Evolutionary conservation across 2,797 vertebrate genomes (phyloP).

Genomic region (Hapalemur alaotrensis): DNA sequence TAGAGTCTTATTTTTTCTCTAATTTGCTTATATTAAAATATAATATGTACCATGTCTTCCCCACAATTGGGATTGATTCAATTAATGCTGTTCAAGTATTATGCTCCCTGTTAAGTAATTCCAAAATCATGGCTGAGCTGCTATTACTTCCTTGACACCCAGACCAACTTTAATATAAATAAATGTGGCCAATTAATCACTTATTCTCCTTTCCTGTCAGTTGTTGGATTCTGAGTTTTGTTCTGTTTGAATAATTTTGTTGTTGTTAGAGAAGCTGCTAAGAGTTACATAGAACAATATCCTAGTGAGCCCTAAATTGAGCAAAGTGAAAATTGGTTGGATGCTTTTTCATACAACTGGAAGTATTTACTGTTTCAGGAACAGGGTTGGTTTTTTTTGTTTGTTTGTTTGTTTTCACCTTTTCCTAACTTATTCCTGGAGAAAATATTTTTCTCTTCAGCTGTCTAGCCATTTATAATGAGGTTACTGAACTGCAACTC

Average conservation of each 20-base stretch:
- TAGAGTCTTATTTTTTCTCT: background rate
- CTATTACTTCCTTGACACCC: background rate
- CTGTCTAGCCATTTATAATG: background rate
- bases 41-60: background rate
- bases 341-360: background rate
- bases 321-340: background rate
- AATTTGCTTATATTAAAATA: constrained; percentile 33
- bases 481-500: background rate
- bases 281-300: background rate
- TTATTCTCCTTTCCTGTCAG: background rate
- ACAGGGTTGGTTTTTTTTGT: background rate
- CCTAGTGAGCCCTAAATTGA: background rate
- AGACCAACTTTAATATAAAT: background rate
- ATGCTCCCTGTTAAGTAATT: background rate
- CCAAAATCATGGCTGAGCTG: background rate
- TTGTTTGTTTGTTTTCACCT: background rate
- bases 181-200: background rate
- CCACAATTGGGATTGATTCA: background rate
- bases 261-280: background rate
- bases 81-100: background rate
- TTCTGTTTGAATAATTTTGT: constrained; percentile 10
- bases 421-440: background rate
- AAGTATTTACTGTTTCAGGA: background rate
- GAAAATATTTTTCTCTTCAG: background rate
- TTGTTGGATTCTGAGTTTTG: background rate